Conservation (phyloP, 2,888 invertebrate genomes). For the Steromphala cineraria region DNA sequence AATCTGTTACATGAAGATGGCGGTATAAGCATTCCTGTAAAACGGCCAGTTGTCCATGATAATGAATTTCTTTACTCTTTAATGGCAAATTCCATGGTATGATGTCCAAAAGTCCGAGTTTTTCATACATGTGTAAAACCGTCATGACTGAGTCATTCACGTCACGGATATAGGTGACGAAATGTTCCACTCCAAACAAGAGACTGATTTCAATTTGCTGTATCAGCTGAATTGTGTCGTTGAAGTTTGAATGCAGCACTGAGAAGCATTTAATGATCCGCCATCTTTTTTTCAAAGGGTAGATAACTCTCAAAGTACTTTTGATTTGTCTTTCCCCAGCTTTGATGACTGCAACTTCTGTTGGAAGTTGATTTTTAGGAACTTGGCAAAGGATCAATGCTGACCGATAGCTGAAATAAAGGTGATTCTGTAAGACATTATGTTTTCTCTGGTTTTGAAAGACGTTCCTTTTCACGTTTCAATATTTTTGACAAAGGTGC, state of each 20-base stretch:
- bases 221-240: not conserved
- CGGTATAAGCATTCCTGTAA: not conserved
- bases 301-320: not conserved
- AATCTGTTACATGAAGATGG: not conserved
- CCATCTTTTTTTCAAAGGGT: not conserved
- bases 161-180: not conserved
- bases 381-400: not conserved
- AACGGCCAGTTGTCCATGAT: not conserved
- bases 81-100: not conserved
- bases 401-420: conserved; percentile 1
- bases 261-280: not conserved
- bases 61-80: not conserved
- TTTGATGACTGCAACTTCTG: not conserved
- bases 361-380: not conserved
- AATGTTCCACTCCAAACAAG: not conserved
- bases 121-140: not conserved
- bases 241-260: not conserved
- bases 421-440: too few species aligned
- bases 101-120: not conserved
- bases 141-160: not conserved
- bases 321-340: not conserved
- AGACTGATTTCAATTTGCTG: not conserved
- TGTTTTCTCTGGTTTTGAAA: too few species aligned
- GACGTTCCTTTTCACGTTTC: too few species aligned
- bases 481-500: too few species aligned